Conservation (phyloP, 1,140 invertebrate genomes). For the Macrobrachium rosenbergii region DNA sequence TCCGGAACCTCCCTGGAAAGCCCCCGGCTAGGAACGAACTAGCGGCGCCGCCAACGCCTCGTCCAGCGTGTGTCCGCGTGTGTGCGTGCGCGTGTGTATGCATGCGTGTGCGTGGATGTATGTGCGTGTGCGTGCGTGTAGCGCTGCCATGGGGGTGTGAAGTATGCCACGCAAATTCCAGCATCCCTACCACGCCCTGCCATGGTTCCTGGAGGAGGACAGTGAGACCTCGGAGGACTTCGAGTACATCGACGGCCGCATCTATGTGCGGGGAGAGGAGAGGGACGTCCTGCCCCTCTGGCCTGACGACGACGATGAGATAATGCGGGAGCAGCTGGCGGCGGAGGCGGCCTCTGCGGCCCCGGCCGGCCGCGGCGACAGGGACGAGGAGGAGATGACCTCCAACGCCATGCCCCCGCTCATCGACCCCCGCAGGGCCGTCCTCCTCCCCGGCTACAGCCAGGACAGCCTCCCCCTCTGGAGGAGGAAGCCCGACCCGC, state of each 20-base stretch:
- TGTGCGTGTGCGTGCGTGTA: not conserved
- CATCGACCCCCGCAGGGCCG: slow-evolving; percentile 47
- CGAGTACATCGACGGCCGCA: slow-evolving; percentile 37
- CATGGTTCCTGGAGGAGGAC: slow-evolving; percentile 49
- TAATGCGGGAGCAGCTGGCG: not conserved
- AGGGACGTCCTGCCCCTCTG: slow-evolving; percentile 29
- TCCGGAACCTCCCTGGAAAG: not conserved
- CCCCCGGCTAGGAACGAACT: not conserved
- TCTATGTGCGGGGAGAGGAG: not conserved
- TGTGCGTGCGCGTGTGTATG: not conserved
- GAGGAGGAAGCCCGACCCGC: slow-evolving; percentile 22
- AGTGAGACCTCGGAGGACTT: slow-evolving; percentile 43
- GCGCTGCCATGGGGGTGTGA: not conserved
- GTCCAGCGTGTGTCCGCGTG: not conserved
- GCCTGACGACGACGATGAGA: slow-evolving; percentile 28
- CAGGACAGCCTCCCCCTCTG: slow-evolving; percentile 33
- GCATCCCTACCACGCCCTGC: slow-evolving; percentile 50
- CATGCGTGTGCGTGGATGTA: not conserved
- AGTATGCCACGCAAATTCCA: slow-evolving; percentile 52
- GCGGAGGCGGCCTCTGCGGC: not conserved
- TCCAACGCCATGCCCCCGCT: slow-evolving; percentile 25
- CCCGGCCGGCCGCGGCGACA: not conserved
- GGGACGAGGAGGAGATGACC: not conserved
- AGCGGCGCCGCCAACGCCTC: not conserved
- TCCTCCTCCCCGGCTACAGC: slow-evolving; percentile 45